phyloP scores from a whole-genome alignment of 2,888 invertebrate species.

The Himalopsyche japonica region DNA sequence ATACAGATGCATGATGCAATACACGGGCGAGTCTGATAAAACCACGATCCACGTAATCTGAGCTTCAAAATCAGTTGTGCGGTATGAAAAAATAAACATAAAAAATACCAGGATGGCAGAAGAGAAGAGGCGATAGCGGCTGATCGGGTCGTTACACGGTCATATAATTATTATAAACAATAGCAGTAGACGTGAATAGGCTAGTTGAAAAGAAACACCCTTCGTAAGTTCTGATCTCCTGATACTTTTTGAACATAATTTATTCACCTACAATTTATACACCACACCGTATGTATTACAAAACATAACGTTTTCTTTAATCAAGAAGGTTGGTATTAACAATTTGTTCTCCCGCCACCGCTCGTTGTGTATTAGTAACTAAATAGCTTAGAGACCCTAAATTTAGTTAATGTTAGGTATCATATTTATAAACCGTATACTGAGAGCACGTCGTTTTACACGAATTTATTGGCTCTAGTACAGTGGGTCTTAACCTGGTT shows the following conservation, averaged over 20 bases:
- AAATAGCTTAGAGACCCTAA: too few relatives aligned
- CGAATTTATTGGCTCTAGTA: too few relatives aligned
- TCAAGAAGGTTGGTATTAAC: too few relatives aligned
- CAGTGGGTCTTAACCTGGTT: too few relatives aligned
- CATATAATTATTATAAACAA: conserved; percentile 39
- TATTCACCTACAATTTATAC: background rate
- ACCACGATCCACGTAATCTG: conserved; percentile 21
- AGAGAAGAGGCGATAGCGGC: conserved; percentile 28
- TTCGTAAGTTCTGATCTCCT: background rate
- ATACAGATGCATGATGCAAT: background rate
- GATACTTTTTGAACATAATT: background rate
- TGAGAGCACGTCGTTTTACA: too few relatives aligned
- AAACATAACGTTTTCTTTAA: too few relatives aligned
- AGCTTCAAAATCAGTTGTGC: conserved; percentile 16
- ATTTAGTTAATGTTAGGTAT: too few relatives aligned
- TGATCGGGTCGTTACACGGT: conserved; percentile 31
- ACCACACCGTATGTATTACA: too few relatives aligned
- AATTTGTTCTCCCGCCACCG: too few relatives aligned
- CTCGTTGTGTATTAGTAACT: too few relatives aligned
- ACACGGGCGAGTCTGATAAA: background rate
- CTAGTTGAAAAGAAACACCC: background rate
- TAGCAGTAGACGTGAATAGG: conserved; percentile 10
- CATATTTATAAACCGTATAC: too few relatives aligned
- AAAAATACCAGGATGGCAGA: conserved; percentile 22
- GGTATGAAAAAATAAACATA: conserved; percentile 1